Percentiles rank a stretch among this genome's conserved stretches.
These are phyloP conservation scores for Macrosiphum euphorbiae DNA, from an alignment of 2,888 invertebrate species.

Conservation along the genomic window DNA sequence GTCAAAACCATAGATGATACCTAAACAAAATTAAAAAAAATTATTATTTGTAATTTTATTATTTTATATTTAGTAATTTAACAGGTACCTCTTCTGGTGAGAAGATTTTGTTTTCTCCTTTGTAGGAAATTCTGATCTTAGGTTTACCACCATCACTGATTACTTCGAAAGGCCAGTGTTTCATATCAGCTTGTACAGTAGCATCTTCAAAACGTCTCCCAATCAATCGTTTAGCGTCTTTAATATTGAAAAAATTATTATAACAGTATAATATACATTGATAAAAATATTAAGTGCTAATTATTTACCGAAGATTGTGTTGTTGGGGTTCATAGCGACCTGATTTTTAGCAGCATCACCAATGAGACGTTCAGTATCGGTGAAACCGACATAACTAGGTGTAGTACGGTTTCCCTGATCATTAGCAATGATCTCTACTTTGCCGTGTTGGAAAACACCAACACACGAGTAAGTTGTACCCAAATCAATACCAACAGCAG, in stretches of 20 bases:
- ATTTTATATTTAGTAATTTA: too few species aligned
- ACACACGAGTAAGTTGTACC: slow-evolving; percentile 90
- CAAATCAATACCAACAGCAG: slow-evolving; percentile 85
- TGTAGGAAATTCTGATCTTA: slow-evolving; percentile 78
- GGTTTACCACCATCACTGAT: slow-evolving; percentile 77
- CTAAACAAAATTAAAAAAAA: background rate
- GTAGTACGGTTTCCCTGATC: slow-evolving; percentile 92
- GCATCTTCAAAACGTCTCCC: slow-evolving; percentile 79
- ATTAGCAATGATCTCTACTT: slow-evolving; percentile 78
- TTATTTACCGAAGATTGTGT: slow-evolving; percentile 76
- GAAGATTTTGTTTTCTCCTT: slow-evolving; percentile 77
- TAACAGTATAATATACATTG: background rate
- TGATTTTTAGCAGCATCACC: slow-evolving; percentile 73
- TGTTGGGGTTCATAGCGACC: slow-evolving; percentile 80
- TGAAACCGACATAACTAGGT: slow-evolving; percentile 87
- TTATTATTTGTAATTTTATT: background rate
- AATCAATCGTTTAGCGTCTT: slow-evolving; percentile 80
- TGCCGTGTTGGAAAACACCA: slow-evolving; percentile 85
- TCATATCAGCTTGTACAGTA: slow-evolving; percentile 83
- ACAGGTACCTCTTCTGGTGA: slow-evolving; percentile 71
- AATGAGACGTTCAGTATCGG: slow-evolving; percentile 79
- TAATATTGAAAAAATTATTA: background rate
- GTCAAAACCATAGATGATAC: background rate
- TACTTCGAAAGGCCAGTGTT: slow-evolving; percentile 87
- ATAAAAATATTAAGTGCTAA: background rate